These are phyloP conservation scores for Panurus biarmicus DNA, from an alignment of 2,113 vertebrate species.

Conservation along the genomic window DNA sequence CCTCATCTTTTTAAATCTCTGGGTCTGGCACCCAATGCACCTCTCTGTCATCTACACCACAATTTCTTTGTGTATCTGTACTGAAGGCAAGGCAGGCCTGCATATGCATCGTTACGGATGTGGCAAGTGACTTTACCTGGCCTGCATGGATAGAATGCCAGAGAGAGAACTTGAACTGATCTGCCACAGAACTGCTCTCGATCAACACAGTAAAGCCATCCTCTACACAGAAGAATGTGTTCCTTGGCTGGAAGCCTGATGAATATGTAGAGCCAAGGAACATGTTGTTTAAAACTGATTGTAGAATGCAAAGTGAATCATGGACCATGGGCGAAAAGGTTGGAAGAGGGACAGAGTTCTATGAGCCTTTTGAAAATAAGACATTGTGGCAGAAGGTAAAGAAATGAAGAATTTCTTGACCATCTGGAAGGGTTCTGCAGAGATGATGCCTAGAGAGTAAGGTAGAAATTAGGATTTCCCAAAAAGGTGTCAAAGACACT, in stretches of 20 bases:
- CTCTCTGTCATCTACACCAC: neutral
- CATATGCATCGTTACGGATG: neutral
- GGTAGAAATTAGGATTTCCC: neutral
- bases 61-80: neutral
- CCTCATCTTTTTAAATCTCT: neutral
- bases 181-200: neutral
- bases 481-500: neutral
- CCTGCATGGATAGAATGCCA: fast-evolving
- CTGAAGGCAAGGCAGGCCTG: neutral
- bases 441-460: neutral
- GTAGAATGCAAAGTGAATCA: constrained; percentile 16
- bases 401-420: neutral
- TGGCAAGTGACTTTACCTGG: neutral
- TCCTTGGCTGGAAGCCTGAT: constrained; percentile 30
- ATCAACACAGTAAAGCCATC: neutral
- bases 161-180: neutral
- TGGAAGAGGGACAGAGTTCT: neutral
- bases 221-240: neutral
- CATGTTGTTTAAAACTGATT: constrained; percentile 24
- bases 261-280: constrained; percentile 18
- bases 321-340: neutral
- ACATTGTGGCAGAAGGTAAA: neutral
- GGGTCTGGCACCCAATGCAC: neutral
- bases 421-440: neutral
- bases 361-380: neutral